These are phyloP conservation scores for Dallia pectoralis DNA, from an alignment of 2,797 vertebrate species.

Conservation along the genomic window DNA sequence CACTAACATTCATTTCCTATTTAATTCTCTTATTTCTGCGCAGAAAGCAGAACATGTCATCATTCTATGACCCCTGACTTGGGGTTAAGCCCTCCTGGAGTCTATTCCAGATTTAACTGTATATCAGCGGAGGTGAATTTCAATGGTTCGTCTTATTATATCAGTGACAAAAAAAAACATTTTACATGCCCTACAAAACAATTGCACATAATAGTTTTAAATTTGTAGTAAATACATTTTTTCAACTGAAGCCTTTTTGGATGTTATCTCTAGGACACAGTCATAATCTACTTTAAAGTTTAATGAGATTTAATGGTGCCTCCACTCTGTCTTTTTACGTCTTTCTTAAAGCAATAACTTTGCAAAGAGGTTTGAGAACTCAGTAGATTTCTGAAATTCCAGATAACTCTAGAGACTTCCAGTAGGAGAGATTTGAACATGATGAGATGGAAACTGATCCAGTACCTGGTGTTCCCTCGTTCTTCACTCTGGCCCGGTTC, in stretches of 20 bases:
- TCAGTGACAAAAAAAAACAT: too few species aligned
- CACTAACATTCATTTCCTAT: conserved; percentile 57
- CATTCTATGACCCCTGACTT: conserved; percentile 34
- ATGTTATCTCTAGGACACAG: too few species aligned
- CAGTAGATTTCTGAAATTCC: background rate
- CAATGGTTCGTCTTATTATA: background rate
- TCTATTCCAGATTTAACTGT: conserved; percentile 25
- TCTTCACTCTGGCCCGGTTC: conserved; percentile 36
- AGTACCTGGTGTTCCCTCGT: conserved; percentile 27
- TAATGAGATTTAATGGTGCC: too few species aligned
- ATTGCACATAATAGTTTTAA: too few species aligned
- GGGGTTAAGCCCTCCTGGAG: conserved; percentile 48
- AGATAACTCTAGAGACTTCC: background rate
- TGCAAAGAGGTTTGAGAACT: background rate
- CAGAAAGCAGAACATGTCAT: conserved; percentile 57
- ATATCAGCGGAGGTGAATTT: conserved; percentile 34
- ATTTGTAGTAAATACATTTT: too few species aligned
- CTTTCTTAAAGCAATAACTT: background rate
- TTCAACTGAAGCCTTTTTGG: too few species aligned
- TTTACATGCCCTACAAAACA: too few species aligned
- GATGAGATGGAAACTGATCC: conserved; percentile 46
- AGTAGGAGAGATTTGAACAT: conserved; percentile 28
- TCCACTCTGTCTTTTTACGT: too few species aligned
- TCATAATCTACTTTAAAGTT: too few species aligned
- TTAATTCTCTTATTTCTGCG: conserved; percentile 42